These are phyloP conservation scores for Loripinus fragilis DNA, from an alignment of 2,888 invertebrate species.

Conservation along the genomic window DNA sequence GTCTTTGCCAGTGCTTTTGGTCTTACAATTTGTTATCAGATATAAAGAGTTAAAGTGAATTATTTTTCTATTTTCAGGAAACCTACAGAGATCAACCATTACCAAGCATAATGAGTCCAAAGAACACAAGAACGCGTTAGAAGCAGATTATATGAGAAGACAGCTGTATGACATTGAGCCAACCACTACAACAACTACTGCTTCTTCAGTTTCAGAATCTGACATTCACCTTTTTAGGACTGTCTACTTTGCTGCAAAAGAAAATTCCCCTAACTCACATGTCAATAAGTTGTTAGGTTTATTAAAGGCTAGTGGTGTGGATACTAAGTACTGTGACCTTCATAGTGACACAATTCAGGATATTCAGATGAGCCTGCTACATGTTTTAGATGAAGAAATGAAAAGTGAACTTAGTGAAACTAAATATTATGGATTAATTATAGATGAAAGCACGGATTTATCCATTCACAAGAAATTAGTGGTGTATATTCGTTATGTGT, in stretches of 20 bases:
- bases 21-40: too few species aligned
- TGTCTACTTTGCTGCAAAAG: conserved; percentile 20
- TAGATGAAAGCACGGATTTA: conserved; percentile 7
- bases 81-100: conserved; percentile 15
- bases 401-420: neutral
- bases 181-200: neutral
- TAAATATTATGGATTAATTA: conserved; percentile 9
- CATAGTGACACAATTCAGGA: neutral
- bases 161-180: neutral
- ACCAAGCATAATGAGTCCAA: conserved; percentile 20
- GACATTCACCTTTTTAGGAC: conserved; percentile 28
- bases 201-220: neutral
- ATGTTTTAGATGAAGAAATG: neutral
- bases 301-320: neutral
- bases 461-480: conserved; percentile 8
- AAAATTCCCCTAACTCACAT: conserved; percentile 9
- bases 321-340: neutral
- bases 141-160: neutral
- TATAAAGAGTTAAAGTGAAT: too few species aligned
- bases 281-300: neutral
- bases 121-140: conserved; percentile 26
- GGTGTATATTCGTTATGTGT: conserved; percentile 10
- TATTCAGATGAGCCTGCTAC: neutral
- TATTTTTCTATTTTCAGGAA: conserved; percentile 5
- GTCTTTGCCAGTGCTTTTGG: too few species aligned